Base-by-base conservation (phyloP, 2,797 vertebrate species). In the Oreonectes daqikongensis region DNA sequence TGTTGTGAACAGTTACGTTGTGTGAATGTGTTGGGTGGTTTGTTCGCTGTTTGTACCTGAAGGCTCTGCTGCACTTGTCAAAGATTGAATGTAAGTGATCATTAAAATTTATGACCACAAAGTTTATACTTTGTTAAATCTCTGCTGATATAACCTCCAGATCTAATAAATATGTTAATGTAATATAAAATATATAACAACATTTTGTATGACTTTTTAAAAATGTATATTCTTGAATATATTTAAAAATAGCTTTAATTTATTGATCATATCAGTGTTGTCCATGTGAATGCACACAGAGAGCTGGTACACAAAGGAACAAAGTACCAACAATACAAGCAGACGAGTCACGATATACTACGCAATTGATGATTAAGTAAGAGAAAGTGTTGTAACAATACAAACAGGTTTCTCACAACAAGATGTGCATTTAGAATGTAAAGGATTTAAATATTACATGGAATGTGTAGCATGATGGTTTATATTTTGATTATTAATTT, bases 291-390 rank as follows among this genome's bases (percentile, higher is more conserved):
- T 74, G 42, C 35, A 55, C 35, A 30, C 24, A 55, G 35, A 22
- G 18, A 53, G 11, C 14, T 60, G 8, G 1, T 32, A 4, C 30
- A 10, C 9, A 11, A 30, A 61, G 18, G 30, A 61, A 30, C 57
- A 60, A 28, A 32, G 28, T 9, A 30, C n/a, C 28, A 35, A 61
- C 14, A 30, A 18, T n/a, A 2, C 10, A 22, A 44, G 3, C 32
- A 53, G 72, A 53, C 57, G 72, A 67, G 72, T 75, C 63, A 75
- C 24, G 22, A 15, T 44, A 8, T 24, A 55, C 4, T 20, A 14
- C 4, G 26, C 0, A 24, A 18, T 32, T 40, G 4, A 65, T 55
- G 38, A 67, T 11, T n/a, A 4, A 4, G 28, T 60, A 18, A 55
- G 32, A 9, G n/a, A 67, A 55, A 55, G 46, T 55, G 17, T 4